Conservation (phyloP, 2,797 vertebrate genomes). For the Typhlichthys eigenmanni region DNA sequence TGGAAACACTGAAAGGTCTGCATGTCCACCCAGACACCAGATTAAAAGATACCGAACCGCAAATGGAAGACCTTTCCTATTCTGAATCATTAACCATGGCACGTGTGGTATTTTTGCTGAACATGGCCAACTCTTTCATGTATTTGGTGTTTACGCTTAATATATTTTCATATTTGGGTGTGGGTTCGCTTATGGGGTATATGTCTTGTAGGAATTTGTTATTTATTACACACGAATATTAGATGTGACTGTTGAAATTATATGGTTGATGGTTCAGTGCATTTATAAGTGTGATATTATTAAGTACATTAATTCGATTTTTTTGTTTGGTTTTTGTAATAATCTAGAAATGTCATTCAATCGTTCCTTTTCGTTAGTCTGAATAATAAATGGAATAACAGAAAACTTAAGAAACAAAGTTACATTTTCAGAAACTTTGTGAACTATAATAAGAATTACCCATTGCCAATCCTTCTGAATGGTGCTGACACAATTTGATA, state of each 20-base stretch:
- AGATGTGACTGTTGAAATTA: too few relatives aligned
- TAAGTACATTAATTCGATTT: too few relatives aligned
- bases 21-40: slow-evolving; percentile 55
- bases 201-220: too few relatives aligned
- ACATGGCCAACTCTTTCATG: slow-evolving; percentile 23
- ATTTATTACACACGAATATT: too few relatives aligned
- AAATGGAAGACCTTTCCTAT: too few relatives aligned
- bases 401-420: slow-evolving; percentile 53
- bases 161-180: slow-evolving; percentile 33
- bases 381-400: slow-evolving; percentile 20
- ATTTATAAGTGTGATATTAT: too few relatives aligned
- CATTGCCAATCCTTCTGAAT: slow-evolving; percentile 56
- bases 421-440: slow-evolving; percentile 53
- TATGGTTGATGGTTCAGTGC: too few relatives aligned
- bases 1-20: slow-evolving; percentile 63
- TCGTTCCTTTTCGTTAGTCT: slow-evolving; percentile 7
- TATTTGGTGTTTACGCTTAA: slow-evolving; percentile 37
- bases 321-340: too few relatives aligned
- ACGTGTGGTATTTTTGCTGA: slow-evolving; percentile 17
- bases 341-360: too few relatives aligned
- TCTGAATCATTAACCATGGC: slow-evolving; percentile 55
- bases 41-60: neutral
- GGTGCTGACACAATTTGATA: slow-evolving; percentile 58
- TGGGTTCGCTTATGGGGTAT: slow-evolving; percentile 7
- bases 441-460: slow-evolving; percentile 61